phyloP scores from a whole-genome alignment of 2,113 vertebrate species.

The Myotis yumanensis region DNA sequence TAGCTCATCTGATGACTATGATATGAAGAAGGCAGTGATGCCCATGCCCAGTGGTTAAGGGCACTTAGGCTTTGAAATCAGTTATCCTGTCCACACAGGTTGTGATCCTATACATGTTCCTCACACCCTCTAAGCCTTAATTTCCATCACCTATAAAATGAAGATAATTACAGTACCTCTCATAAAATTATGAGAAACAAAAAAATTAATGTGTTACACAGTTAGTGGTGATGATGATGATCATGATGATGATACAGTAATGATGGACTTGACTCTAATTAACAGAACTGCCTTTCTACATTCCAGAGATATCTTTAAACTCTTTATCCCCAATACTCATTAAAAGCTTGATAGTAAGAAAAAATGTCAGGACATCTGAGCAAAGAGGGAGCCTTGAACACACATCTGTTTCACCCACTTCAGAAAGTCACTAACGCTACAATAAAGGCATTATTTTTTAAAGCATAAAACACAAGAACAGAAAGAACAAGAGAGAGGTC shows the following conservation, averaged over 20 bases:
- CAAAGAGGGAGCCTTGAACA: neutral
- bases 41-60: neutral
- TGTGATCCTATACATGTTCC: neutral
- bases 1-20: neutral
- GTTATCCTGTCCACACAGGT: neutral
- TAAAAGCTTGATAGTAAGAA: constrained; percentile 43
- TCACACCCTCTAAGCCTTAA: neutral
- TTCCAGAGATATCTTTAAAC: constrained; percentile 35
- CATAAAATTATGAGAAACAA: constrained; percentile 43
- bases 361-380: constrained; percentile 2
- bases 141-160: constrained; percentile 29
- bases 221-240: neutral
- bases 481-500: constrained; percentile 34
- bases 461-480: constrained; percentile 49
- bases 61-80: neutral
- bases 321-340: neutral
- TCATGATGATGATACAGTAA: neutral
- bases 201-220: constrained; percentile 13
- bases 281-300: constrained; percentile 35
- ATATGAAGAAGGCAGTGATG: neutral
- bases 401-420: neutral
- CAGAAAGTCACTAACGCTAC: constrained; percentile 13
- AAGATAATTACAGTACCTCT: neutral
- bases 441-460: constrained; percentile 41
- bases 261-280: neutral